phyloP scores from a whole-genome alignment of 2,888 invertebrate genomes.

The Eupithecia insigniata region DNA sequence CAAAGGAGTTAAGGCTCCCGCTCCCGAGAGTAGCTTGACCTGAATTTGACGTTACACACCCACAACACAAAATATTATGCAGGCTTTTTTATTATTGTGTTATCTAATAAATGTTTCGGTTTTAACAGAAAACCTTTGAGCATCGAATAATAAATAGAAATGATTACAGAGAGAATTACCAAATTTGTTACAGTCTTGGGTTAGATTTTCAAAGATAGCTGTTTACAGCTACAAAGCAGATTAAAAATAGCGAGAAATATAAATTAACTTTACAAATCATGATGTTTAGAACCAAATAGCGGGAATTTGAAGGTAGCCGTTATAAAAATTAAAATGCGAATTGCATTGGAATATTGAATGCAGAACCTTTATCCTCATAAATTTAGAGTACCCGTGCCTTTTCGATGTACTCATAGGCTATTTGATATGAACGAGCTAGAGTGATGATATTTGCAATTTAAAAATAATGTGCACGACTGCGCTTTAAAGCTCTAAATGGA shows the following conservation, averaged over 20 bases:
- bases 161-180: constrained; percentile 19
- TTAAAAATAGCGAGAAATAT: not conserved
- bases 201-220: constrained; percentile 15
- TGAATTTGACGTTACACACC: constrained; percentile 33
- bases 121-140: not conserved
- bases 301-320: not conserved
- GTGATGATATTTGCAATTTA: not conserved
- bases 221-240: constrained; percentile 15
- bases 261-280: not conserved
- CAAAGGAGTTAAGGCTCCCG: constrained; percentile 26
- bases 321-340: constrained; percentile 2
- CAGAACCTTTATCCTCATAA: not conserved
- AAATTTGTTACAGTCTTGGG: constrained; percentile 30
- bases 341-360: not conserved
- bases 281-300: not conserved
- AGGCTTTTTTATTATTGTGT: not conserved
- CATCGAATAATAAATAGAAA: not conserved
- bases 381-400: constrained; percentile 6
- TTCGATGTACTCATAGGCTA: not conserved
- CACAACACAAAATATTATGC: not conserved
- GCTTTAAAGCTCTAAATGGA: too few relatives aligned
- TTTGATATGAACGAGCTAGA: not conserved
- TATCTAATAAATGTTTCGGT: not conserved
- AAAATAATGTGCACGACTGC: not conserved
- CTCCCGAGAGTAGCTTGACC: constrained; percentile 40